phyloP scores from a whole-genome alignment of 2,797 vertebrate genomes.

The Harpagifer antarcticus region DNA sequence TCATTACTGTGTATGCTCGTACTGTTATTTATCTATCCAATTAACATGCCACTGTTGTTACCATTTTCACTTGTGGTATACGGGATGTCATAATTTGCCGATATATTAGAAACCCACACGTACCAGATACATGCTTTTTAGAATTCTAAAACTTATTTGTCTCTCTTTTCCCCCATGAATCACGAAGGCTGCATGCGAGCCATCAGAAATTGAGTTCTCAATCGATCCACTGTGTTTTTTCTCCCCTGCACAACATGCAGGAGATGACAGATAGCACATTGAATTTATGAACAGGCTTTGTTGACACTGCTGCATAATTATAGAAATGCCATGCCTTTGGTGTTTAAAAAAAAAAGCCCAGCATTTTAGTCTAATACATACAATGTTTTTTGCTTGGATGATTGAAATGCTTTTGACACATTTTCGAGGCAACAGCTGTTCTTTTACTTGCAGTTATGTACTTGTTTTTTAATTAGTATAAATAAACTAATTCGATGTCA shows the following conservation, averaged over 20 bases:
- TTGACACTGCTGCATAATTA: constrained; percentile 83
- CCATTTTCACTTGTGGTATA: constrained; percentile 9
- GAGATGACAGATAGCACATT: constrained; percentile 84
- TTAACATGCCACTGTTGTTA: constrained; percentile 20
- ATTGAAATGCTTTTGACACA: constrained; percentile 42
- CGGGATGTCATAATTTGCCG: constrained; percentile 40
- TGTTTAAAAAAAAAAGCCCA: constrained; percentile 53
- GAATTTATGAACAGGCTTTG: constrained; percentile 81
- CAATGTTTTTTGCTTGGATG: constrained; percentile 24
- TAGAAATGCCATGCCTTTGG: constrained; percentile 68
- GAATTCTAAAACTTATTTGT: constrained; percentile 53
- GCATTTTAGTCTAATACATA: constrained; percentile 42
- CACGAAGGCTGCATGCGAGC: constrained; percentile 64
- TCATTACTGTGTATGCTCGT: constrained; percentile 13
- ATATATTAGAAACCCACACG: constrained; percentile 34
- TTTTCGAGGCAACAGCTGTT: constrained; percentile 45
- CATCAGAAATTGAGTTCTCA: constrained; percentile 76
- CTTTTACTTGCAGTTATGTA: constrained; percentile 30
- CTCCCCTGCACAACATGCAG: constrained; percentile 61
- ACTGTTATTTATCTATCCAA: constrained; percentile 15
- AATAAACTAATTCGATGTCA: constrained; percentile 32
- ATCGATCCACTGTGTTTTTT: constrained; percentile 69
- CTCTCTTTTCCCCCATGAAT: constrained; percentile 54
- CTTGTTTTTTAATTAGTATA: constrained; percentile 43
- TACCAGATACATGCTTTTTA: constrained; percentile 46